Conservation (phyloP, 2,797 vertebrate species). For the Brotula barbata region DNA sequence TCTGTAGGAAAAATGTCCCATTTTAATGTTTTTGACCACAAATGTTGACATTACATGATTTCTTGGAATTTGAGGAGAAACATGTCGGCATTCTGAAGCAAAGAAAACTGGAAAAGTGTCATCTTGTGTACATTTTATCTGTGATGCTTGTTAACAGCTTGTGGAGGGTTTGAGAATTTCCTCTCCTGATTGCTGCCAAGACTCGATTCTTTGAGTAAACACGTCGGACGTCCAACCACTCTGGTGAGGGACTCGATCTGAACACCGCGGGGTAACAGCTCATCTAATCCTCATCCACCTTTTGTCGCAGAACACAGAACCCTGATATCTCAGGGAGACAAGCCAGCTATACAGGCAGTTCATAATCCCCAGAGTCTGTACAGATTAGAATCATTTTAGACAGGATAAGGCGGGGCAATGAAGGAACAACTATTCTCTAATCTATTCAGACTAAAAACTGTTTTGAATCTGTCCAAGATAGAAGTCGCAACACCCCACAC, state of each 20-base stretch:
- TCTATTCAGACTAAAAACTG: slow-evolving; percentile 26
- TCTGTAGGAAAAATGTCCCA: too few relatives aligned
- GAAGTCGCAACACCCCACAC: slow-evolving; percentile 6
- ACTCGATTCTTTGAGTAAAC: slow-evolving; percentile 28
- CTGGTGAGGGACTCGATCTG: slow-evolving; percentile 23
- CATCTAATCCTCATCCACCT: slow-evolving; percentile 22
- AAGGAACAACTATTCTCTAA: slow-evolving; percentile 10
- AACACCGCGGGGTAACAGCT: slow-evolving; percentile 23
- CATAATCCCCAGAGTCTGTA: slow-evolving; percentile 8
- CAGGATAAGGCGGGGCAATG: slow-evolving; percentile 14
- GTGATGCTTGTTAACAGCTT: too few relatives aligned
- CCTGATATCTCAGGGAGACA: slow-evolving; percentile 21
- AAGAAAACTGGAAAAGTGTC: not conserved
- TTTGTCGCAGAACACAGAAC: too few relatives aligned
- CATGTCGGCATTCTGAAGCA: too few relatives aligned
- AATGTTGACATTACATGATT: too few relatives aligned
- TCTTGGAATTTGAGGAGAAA: too few relatives aligned
- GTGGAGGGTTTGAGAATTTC: not conserved
- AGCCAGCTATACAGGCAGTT: slow-evolving; percentile 8
- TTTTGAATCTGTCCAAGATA: slow-evolving; percentile 5
- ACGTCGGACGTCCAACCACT: slow-evolving; percentile 38
- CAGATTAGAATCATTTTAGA: slow-evolving; percentile 28
- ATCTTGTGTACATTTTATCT: too few relatives aligned
- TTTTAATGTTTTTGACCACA: too few relatives aligned
- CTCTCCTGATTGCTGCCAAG: not conserved